Percentiles rank a stretch among this genome's conserved stretches.
Conservation (phyloP, 2,113 vertebrate species). For the Chauna torquata region DNA sequence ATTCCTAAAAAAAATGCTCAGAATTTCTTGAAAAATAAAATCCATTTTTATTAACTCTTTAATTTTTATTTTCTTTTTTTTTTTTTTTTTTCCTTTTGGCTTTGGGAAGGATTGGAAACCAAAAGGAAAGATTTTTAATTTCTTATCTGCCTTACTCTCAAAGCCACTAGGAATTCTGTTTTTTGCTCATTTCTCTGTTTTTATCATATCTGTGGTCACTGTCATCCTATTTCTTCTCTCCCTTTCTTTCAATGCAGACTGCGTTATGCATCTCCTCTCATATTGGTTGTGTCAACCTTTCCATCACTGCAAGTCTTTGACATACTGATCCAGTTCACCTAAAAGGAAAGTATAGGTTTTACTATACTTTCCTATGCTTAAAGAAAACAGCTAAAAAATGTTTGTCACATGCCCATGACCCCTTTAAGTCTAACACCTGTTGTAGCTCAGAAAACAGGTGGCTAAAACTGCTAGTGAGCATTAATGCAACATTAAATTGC, state of each 20-base stretch:
- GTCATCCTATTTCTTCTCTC: neutral
- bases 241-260: neutral
- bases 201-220: neutral
- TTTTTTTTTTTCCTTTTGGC: neutral
- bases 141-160: neutral
- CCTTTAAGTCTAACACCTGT: constrained; percentile 2
- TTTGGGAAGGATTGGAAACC: neutral
- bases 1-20: neutral
- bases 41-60: neutral
- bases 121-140: neutral
- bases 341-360: neutral
- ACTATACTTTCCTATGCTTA: neutral
- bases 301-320: neutral
- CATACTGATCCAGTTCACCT: neutral
- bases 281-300: neutral
- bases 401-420: neutral
- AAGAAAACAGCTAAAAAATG: neutral
- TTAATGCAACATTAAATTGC: constrained; percentile 27
- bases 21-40: neutral
- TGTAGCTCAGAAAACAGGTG: constrained; percentile 10
- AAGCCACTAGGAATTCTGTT: neutral
- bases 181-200: neutral
- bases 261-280: neutral
- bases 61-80: neutral
- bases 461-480: neutral